Evolutionary conservation across 2,888 invertebrate genomes (phyloP).

Genomic region (Archips xylosteana): DNA sequence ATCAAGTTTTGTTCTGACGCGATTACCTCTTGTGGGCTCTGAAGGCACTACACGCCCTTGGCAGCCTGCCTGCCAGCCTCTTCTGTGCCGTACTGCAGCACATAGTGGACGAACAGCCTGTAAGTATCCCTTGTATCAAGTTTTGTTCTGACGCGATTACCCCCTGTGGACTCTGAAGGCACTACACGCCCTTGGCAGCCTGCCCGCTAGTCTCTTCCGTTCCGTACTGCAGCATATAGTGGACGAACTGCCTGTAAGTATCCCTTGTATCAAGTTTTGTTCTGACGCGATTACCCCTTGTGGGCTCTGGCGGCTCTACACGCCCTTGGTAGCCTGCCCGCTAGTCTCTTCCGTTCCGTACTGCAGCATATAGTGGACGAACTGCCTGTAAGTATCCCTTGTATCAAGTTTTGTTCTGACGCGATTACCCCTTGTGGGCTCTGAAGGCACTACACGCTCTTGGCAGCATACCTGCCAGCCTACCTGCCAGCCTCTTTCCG

Average conservation of each 20-base stretch:
- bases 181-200: constrained; percentile 70
- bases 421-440: constrained; percentile 80
- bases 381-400: constrained; percentile 61
- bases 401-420: no score
- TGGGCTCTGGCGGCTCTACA: constrained; percentile 78
- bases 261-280: no score
- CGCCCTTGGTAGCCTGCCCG: constrained; percentile 71
- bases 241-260: constrained; percentile 70
- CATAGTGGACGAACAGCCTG: no score
- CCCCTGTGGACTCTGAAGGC: constrained; percentile 78
- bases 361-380: constrained; percentile 68
- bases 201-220: constrained; percentile 70
- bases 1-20: no score
- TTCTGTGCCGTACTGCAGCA: no score
- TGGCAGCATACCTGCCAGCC: constrained; percentile 66
- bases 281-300: constrained; percentile 72
- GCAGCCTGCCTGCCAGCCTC: no score
- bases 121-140: no score
- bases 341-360: constrained; percentile 65
- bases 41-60: no score
- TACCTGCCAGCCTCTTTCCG: constrained; percentile 69
- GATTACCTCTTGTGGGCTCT: no score
- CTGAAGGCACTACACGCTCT: constrained; percentile 74
- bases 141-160: constrained; percentile 78
- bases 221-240: constrained; percentile 64